phyloP scores from a whole-genome alignment of 2,113 vertebrate species.

The Nothocercus julius region DNA sequence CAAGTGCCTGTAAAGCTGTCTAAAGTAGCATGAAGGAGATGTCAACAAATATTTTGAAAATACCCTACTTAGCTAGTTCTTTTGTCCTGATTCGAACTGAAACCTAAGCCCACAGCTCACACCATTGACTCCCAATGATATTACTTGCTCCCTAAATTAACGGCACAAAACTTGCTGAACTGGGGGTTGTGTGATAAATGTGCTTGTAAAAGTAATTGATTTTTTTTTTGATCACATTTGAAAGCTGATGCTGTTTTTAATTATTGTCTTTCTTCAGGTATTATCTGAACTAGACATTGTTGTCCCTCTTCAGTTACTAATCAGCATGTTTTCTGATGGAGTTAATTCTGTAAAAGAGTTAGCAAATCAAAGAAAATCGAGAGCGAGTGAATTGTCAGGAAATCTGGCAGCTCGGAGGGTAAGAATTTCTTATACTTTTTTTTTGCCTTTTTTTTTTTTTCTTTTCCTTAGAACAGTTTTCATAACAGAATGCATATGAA shows the following conservation, averaged over 20 bases:
- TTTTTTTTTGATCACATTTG: constrained; percentile 2
- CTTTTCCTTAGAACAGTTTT: background rate
- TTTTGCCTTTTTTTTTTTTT: background rate
- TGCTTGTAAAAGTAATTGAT: background rate
- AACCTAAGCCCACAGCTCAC: background rate
- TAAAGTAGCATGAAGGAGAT: background rate
- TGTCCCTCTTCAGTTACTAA: constrained; percentile 94
- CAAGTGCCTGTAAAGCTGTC: background rate
- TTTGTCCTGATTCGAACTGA: background rate
- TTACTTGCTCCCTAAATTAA: background rate
- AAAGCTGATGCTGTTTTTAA: constrained; percentile 10
- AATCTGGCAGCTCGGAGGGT: constrained; percentile 91
- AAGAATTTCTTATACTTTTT: constrained; percentile 57
- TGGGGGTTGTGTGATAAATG: background rate
- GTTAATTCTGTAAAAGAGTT: constrained; percentile 98
- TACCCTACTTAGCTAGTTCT: background rate
- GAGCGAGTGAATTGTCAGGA: constrained; percentile 84
- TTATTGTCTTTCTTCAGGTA: constrained; percentile 80
- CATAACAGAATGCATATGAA: background rate
- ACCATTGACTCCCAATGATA: background rate
- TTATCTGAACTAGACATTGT: constrained; percentile 97
- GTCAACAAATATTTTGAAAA: background rate
- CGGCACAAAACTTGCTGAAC: background rate
- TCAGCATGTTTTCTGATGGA: constrained; percentile 99
- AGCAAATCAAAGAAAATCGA: constrained; percentile 94